A percentile compares a stretch with the other conserved stretches of the same genome.
These are phyloP conservation scores for Parauchenoglanis punctatus DNA, from an alignment of 2,797 vertebrate species.

Conservation along the genomic window DNA sequence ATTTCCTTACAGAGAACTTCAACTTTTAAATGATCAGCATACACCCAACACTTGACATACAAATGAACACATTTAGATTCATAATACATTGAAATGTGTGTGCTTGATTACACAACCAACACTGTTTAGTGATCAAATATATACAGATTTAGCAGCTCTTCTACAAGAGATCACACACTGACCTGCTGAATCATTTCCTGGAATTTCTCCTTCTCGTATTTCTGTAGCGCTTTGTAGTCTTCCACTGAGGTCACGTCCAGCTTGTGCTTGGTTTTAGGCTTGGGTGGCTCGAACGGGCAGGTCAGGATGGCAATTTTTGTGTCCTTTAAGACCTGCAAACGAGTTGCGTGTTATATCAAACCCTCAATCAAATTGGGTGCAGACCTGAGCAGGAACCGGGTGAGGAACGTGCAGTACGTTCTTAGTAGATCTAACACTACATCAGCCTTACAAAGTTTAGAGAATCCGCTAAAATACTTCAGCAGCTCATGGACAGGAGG, in stretches of 20 bases:
- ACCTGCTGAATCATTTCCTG: slow-evolving; percentile 96
- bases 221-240: slow-evolving; percentile 93
- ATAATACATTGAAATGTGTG: neutral
- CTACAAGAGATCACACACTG: neutral
- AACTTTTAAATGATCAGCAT: neutral
- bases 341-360: neutral
- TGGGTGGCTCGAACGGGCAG: slow-evolving; percentile 96
- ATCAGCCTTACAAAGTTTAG: neutral
- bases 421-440: neutral
- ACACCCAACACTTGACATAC: neutral
- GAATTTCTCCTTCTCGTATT: slow-evolving; percentile 96
- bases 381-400: neutral
- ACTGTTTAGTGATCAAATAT: neutral
- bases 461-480: neutral
- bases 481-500: neutral
- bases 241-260: slow-evolving; percentile 96
- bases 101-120: neutral
- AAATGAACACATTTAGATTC: neutral
- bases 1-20: neutral
- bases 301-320: slow-evolving; percentile 96
- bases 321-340: slow-evolving; percentile 83
- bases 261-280: slow-evolving; percentile 99
- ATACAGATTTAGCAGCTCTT: neutral
- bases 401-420: neutral
- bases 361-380: neutral